Evolutionary conservation across 2,113 vertebrate species (phyloP).

Genomic region (Prionailurus viverrinus): DNA sequence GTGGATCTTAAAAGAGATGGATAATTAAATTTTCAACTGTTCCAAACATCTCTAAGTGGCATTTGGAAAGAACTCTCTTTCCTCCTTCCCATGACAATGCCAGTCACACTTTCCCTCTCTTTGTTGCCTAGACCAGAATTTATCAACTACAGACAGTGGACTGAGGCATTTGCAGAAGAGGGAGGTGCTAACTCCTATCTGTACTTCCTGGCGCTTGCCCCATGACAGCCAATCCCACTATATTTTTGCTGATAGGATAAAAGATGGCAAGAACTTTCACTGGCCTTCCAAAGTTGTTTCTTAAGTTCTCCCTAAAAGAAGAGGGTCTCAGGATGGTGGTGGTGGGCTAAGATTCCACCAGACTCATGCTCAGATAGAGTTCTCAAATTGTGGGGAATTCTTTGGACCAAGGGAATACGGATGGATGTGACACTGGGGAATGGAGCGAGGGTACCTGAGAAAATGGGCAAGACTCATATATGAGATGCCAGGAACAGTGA

Average conservation of each 20-base stretch:
- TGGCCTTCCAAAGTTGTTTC: not conserved
- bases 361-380: not conserved
- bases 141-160: too few relatives aligned
- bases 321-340: not conserved
- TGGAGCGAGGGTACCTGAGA: not conserved
- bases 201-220: not conserved
- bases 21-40: not conserved
- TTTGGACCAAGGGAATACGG: not conserved
- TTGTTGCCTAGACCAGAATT: not conserved
- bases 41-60: not conserved
- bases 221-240: accelerated
- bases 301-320: not conserved
- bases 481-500: not conserved
- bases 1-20: not conserved
- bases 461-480: not conserved
- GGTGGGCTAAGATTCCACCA: not conserved
- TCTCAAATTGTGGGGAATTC: not conserved
- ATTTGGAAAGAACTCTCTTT: not conserved
- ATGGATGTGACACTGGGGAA: not conserved
- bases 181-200: not conserved
- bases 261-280: not conserved
- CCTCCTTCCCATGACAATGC: not conserved
- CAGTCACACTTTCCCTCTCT: not conserved
- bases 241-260: not conserved
- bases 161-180: not conserved